Evolutionary conservation across 2,113 vertebrate genomes (phyloP).

Genomic region (Emberiza fucata): DNA sequence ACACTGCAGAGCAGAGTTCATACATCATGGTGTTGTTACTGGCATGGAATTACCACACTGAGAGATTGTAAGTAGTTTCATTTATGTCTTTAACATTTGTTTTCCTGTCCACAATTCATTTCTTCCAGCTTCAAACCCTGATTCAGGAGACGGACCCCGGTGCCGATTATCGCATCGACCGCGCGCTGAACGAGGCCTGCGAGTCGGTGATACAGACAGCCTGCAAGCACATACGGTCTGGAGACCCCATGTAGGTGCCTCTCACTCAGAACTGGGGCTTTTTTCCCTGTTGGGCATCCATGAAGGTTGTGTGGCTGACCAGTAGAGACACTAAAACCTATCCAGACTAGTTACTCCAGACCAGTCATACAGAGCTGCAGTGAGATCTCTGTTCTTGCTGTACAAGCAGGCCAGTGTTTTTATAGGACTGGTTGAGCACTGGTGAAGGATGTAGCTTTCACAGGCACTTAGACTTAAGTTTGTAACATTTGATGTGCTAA

Average conservation of each 20-base stretch:
- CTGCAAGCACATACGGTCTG: constrained; percentile 94
- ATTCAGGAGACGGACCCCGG: constrained; percentile 94
- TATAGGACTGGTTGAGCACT: not conserved
- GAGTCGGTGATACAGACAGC: constrained; percentile 97
- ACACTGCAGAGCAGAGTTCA: not conserved
- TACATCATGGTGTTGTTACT: not conserved
- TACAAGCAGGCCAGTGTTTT: not conserved
- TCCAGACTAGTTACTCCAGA: not conserved
- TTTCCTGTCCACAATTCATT: not conserved
- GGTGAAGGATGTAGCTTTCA: not conserved
- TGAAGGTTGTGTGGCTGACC: not conserved
- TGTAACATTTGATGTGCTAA: not conserved
- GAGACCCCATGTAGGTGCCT: constrained; percentile 93
- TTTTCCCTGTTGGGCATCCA: not conserved
- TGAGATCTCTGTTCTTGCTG: rapidly evolving
- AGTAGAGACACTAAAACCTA: not conserved
- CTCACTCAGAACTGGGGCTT: rapidly evolving
- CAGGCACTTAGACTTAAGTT: not conserved
- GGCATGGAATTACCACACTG: not conserved
- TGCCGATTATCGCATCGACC: constrained; percentile 93
- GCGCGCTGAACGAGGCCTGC: constrained; percentile 94
- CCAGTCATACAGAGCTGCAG: not conserved
- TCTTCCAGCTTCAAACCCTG: constrained; percentile 88
- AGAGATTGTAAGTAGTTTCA: not conserved
- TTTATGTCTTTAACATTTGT: not conserved